These are phyloP conservation scores for Cheilosia pagana DNA, from an alignment of 2,888 invertebrate species.

Conservation along the genomic window DNA sequence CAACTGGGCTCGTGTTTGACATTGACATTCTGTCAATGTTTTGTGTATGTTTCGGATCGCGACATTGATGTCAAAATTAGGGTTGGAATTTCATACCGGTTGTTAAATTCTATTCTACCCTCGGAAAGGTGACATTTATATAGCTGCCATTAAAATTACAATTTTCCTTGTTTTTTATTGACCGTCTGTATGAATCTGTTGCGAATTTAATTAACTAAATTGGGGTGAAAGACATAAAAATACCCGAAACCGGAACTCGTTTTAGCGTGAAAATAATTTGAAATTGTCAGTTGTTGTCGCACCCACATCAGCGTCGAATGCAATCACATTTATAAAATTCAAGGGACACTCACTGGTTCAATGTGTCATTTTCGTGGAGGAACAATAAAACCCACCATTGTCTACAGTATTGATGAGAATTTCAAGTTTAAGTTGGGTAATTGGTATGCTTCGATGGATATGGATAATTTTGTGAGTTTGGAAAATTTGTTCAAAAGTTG, in stretches of 20 bases:
- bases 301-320: background rate
- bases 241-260: slow-evolving; percentile 16
- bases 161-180: slow-evolving; percentile 16
- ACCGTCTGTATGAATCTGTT: background rate
- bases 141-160: background rate
- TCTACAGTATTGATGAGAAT: background rate
- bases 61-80: background rate
- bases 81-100: background rate
- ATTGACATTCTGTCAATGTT: slow-evolving; percentile 21
- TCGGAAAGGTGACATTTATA: slow-evolving; percentile 28
- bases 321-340: too few species aligned
- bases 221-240: background rate
- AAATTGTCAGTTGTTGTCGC: slow-evolving; percentile 1
- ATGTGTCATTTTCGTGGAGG: too few species aligned
- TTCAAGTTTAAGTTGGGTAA: background rate
- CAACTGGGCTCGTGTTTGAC: slow-evolving; percentile 36
- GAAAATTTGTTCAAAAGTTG: background rate
- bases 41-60: background rate
- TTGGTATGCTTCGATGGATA: slow-evolving; percentile 13
- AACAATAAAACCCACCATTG: background rate
- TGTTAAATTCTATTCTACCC: slow-evolving; percentile 2
- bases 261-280: slow-evolving; percentile 4
- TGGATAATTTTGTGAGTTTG: background rate
- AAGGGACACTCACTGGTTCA: too few species aligned
- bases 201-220: slow-evolving; percentile 39